Evolutionary conservation across 2,113 vertebrate genomes (phyloP).

Genomic region (Stictonetta naevosa): DNA sequence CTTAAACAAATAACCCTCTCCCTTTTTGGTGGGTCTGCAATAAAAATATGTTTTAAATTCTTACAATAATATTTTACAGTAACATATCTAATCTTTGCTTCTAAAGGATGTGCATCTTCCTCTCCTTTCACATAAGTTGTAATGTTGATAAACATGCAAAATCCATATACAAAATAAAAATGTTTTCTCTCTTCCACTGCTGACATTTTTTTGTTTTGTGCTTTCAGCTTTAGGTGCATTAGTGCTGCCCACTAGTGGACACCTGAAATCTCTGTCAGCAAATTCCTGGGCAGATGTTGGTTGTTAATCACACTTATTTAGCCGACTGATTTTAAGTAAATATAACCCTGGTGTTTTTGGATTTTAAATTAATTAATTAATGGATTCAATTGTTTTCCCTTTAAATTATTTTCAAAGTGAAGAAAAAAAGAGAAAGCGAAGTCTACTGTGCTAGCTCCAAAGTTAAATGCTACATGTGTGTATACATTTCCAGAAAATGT

Average conservation of each 20-base stretch:
- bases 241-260: not conserved
- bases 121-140: not conserved
- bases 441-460: not conserved
- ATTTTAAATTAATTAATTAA: not conserved
- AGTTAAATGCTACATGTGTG: not conserved
- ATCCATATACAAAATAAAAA: not conserved
- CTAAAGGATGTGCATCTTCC: not conserved
- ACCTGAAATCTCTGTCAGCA: not conserved
- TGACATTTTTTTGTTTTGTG: rapidly evolving
- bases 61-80: not conserved
- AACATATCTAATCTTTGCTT: not conserved
- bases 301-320: not conserved
- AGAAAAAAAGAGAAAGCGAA: not conserved
- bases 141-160: not conserved
- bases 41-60: not conserved
- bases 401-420: not conserved
- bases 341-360: not conserved
- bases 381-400: not conserved
- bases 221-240: not conserved
- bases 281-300: not conserved
- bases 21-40: not conserved
- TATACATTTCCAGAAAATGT: not conserved
- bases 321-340: not conserved
- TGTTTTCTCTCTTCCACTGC: not conserved
- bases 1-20: not conserved